Base-by-base conservation (phyloP, 2,113 vertebrate genomes). In the Promerops cafer region DNA sequence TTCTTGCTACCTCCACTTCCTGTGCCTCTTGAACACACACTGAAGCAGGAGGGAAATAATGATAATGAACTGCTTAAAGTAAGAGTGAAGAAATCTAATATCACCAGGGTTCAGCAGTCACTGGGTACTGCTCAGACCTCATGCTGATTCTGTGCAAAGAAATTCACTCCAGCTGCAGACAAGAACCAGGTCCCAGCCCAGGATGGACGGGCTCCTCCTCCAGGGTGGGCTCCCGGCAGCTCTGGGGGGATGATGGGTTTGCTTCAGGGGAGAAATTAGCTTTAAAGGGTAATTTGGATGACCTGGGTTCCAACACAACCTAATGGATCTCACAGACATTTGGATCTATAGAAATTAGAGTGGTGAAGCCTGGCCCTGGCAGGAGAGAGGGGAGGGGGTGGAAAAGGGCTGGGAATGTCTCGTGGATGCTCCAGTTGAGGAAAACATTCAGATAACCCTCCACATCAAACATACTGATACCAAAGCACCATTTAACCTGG, bases 151-250 rank as follows among this genome's bases (percentile, higher is more conserved):
- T 14, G 1, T 21, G 78, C 10, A n/a, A 64, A 72, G 45, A 74
- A 85, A 90, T 93, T 33, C 15, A 97, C 83, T 96, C 86, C 61
- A 70, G 82, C 84, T 72, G 68, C 90, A 96, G 82, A 59, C 92
- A 85, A 72, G 20, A 83, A 13, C 33, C 52, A 50, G 35, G 28
- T 65, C 44, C 75, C 77, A 17, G 70, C 1, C 49, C 71, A 15
- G 61, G 16, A 21, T 4, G 63, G 54, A 4, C 10, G 6, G 10
- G 18, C 35, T 30, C 27, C 78, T 75, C 40, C 74, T 47, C 11
- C 12, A 1, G 72, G 52, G 18, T 1, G 64, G 47, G 4, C 3
- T 64, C 64, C 35, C 69, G 83, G 61, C 18, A 47, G 20, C 2
- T 0, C 30, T 3, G 68, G 14, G 42, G 54, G 31, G 13, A 40